These are phyloP conservation scores for Chiloscyllium punctatum DNA, from an alignment of 2,797 vertebrate genomes.

Conservation along the genomic window DNA sequence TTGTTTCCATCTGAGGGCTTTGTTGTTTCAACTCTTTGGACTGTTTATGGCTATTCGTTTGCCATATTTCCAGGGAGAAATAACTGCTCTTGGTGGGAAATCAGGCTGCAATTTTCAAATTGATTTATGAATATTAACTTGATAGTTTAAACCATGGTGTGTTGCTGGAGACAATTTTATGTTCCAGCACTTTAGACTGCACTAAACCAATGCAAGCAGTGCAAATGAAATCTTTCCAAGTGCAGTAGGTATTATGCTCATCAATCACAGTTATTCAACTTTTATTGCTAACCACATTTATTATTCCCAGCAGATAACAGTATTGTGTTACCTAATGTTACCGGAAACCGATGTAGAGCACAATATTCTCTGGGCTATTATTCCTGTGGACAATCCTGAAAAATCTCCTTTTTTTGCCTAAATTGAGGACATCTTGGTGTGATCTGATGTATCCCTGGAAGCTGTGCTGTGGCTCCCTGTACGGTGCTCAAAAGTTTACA, in stretches of 20 bases:
- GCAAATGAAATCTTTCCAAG: constrained; percentile 1
- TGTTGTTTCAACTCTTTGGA: not conserved
- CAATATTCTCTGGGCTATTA: not conserved
- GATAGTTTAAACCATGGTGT: not conserved
- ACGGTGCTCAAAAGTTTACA: not conserved
- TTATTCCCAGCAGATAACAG: not conserved
- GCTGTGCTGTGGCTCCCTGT: not conserved
- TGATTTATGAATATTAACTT: constrained; percentile 10
- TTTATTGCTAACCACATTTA: not conserved
- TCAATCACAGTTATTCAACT: constrained; percentile 2
- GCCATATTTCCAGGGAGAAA: not conserved
- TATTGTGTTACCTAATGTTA: not conserved
- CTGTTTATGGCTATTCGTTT: not conserved
- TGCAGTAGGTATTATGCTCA: not conserved
- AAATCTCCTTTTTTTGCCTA: not conserved
- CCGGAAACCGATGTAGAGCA: not conserved
- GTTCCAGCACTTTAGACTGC: not conserved
- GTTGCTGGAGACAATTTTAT: not conserved
- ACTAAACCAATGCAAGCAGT: not conserved
- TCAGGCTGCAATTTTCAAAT: not conserved
- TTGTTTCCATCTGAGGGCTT: not conserved
- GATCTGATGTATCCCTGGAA: not conserved
- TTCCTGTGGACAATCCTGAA: not conserved
- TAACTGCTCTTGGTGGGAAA: not conserved
- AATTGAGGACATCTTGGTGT: not conserved